Percentiles rank a stretch among this genome's conserved stretches.
These are phyloP conservation scores for Campaea margaritaria DNA, from an alignment of 2,888 invertebrate genomes.

Conservation along the genomic window DNA sequence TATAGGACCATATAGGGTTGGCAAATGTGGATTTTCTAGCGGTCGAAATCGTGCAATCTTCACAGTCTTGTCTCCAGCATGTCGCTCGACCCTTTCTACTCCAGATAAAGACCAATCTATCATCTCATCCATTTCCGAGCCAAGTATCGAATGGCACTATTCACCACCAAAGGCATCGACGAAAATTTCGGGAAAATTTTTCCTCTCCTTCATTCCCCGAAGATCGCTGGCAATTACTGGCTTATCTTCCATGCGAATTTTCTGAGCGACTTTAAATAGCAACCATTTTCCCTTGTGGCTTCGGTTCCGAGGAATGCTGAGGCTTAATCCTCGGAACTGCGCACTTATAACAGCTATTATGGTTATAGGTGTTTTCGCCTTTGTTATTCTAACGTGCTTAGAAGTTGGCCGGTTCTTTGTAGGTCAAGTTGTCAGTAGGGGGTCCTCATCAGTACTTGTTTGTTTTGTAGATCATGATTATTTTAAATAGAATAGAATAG, in stretches of 20 bases:
- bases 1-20: background rate
- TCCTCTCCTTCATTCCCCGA: conserved; percentile 57
- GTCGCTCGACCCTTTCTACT: conserved; percentile 23
- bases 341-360: conserved; percentile 61
- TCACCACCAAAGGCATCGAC: conserved; percentile 50
- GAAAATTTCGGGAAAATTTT: conserved; percentile 57
- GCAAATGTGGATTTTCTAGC: too few relatives aligned
- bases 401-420: conserved; percentile 33
- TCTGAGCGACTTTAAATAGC: conserved; percentile 77
- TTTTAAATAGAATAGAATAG: too few relatives aligned
- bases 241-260: conserved; percentile 77
- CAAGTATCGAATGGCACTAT: conserved; percentile 51
- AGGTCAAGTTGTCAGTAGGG: conserved; percentile 26
- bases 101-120: conserved; percentile 12
- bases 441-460: conserved; percentile 13
- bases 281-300: conserved; percentile 70
- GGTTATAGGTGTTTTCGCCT: conserved; percentile 52
- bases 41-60: background rate
- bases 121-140: conserved; percentile 26
- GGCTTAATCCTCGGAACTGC: conserved; percentile 61
- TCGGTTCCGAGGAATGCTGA: conserved; percentile 57
- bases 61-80: background rate
- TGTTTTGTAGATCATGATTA: background rate
- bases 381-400: conserved; percentile 51
- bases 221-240: conserved; percentile 72